Conservation (phyloP, 92 coral and sea anemone genomes). For the Zoanthus sociatus region DNA sequence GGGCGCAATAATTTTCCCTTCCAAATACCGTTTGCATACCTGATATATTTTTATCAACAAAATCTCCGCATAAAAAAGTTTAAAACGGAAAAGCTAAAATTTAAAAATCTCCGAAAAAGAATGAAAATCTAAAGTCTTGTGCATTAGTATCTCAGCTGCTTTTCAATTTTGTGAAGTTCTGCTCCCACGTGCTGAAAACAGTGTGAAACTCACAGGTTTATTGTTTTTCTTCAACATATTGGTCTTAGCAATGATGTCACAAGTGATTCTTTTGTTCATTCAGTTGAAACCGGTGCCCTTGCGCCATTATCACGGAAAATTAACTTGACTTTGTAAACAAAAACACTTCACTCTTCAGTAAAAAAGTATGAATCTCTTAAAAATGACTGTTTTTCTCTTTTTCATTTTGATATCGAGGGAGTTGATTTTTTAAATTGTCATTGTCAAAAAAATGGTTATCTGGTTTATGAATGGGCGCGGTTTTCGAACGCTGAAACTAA, state of each 20-base stretch:
- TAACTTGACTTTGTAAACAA: conserved; percentile 15
- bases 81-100: too few relatives aligned
- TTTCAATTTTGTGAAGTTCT: background rate
- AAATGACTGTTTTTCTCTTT: too few relatives aligned
- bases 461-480: conserved; percentile 2
- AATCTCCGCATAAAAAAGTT: background rate
- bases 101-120: background rate
- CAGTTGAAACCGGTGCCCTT: background rate
- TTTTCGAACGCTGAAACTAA: background rate
- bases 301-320: background rate
- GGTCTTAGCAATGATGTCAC: conserved; percentile 18
- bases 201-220: conserved; percentile 9
- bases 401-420: background rate
- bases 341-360: background rate
- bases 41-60: background rate
- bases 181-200: background rate
- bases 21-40: background rate
- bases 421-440: background rate
- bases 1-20: background rate
- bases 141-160: background rate
- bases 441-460: background rate
- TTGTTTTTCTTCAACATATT: background rate
- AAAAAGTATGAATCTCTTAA: background rate
- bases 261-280: background rate
- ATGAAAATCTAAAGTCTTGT: background rate